Evolutionary conservation across 2,888 invertebrate species (phyloP).

Genomic region (Andrena trimmerana): DNA sequence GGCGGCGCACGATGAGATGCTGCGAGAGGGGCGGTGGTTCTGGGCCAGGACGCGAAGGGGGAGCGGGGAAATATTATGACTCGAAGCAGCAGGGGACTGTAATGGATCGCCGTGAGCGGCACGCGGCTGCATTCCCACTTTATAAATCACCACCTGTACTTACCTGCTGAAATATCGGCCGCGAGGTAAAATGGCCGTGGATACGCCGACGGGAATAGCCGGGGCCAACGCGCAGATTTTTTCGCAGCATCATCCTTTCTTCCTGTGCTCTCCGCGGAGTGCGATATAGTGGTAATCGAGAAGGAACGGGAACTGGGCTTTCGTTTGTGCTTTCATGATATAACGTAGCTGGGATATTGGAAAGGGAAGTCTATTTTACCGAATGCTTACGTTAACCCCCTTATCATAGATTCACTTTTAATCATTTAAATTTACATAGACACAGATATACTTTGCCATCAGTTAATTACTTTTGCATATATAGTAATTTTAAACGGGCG

Average conservation of each 20-base stretch:
- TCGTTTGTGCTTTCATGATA: slow-evolving; percentile 1
- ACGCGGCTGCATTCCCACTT: slow-evolving; percentile 72
- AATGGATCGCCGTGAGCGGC: slow-evolving; percentile 77
- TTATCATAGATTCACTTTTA: neutral
- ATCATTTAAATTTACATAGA: neutral
- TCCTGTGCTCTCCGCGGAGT: neutral
- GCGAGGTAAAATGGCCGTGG: slow-evolving; percentile 56
- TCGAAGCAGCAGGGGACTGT: slow-evolving; percentile 72
- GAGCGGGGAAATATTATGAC: slow-evolving; percentile 75
- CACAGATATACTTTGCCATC: neutral
- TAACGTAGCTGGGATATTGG: neutral
- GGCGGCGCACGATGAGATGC: slow-evolving; percentile 35
- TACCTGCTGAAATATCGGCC: slow-evolving; percentile 72
- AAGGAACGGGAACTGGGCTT: neutral
- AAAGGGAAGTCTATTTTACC: neutral
- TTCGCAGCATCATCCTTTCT: slow-evolving; percentile 58
- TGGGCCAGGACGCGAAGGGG: neutral
- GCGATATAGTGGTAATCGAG: slow-evolving; percentile 24
- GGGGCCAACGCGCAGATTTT: slow-evolving; percentile 50
- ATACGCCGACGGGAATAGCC: slow-evolving; percentile 43
- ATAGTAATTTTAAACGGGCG: no score
- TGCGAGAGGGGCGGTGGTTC: slow-evolving; percentile 13
- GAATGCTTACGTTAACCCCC: neutral
- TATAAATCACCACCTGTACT: slow-evolving; percentile 75
- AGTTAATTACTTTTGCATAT: no score